Conservation (phyloP, 2,888 invertebrate genomes). For the Orchesellides sinensis region DNA sequence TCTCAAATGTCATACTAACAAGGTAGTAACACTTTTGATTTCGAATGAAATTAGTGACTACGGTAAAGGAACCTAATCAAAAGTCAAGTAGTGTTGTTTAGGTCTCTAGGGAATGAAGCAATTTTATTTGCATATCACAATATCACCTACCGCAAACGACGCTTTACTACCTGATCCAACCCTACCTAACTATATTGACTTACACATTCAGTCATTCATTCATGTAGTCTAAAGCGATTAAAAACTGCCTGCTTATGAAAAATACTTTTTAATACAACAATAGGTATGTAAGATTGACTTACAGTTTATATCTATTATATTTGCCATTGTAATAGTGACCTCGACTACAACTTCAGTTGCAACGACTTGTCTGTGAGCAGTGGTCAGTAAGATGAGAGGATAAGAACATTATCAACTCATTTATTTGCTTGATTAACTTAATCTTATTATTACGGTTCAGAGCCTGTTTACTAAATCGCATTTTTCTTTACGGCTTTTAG, state of each 20-base stretch:
- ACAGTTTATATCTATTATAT: no score
- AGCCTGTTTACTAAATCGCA: background rate
- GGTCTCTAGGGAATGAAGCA: slow-evolving; percentile 27
- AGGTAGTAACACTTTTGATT: no score
- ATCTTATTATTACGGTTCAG: background rate
- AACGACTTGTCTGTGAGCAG: background rate
- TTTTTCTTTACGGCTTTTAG: no score
- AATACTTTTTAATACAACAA: no score
- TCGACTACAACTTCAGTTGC: slow-evolving; percentile 19
- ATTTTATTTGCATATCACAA: slow-evolving; percentile 29
- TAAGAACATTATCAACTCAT: background rate
- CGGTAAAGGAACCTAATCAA: background rate
- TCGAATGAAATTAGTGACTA: no score
- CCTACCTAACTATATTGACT: background rate
- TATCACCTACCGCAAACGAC: slow-evolving; percentile 7
- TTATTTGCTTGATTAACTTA: background rate
- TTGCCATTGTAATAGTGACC: slow-evolving; percentile 45
- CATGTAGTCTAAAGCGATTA: background rate
- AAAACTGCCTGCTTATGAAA: no score
- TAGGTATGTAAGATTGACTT: no score
- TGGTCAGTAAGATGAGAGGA: background rate
- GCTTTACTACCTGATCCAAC: background rate
- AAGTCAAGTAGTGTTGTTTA: background rate
- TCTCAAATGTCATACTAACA: no score
- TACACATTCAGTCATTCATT: background rate